Base-by-base conservation (phyloP, 2,888 invertebrate species). In the Noctua pronuba region DNA sequence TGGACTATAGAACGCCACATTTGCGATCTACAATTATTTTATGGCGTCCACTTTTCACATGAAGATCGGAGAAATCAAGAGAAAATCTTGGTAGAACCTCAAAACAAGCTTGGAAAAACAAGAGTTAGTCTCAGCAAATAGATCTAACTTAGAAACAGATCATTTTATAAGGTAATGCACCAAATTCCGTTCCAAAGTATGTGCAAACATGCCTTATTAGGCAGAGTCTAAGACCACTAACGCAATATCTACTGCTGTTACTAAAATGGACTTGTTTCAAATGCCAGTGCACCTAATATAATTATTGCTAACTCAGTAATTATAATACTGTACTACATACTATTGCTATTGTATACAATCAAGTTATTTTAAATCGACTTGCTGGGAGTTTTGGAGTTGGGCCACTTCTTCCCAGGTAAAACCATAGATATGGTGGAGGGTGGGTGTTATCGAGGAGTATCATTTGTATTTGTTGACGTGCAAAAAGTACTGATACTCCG, bases 171-270 rank as follows among this genome's bases (percentile, higher is more conserved):
- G 76, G 80, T 60, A 75, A 73, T 73, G 73, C 35, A 73, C 72
- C 41, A 76, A 80, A 85, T 85, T 67, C 84, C 69, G 24, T 64
- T 21, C 16, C 28, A 49, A 76, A 52, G 49, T 35, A 79, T 72
- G 73, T 75, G 49, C 11, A 38, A 46, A 49, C 69, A 44, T n/a
- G 1, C 84, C 84, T 52, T 86, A 55, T 73, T 35, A 2, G 75
- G 67, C 24, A 1, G 16, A 68, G 21, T 28, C 65, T 58, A 82
- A 75, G 64, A 35, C 55, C 16, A 65, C 18, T 79, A 71, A 67
- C 46, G 80, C 69, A 86, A 72, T 82, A n/a, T 58, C 18, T 35
- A 44, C 55, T 35, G 67, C 44, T 73, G 18, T 31, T 31, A 73
- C 66, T 55, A 52, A 84, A 82, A 73, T 65, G 75, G 75, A 44